Conservation (phyloP, 2,113 vertebrate species). For the Apteryx mantelli region DNA sequence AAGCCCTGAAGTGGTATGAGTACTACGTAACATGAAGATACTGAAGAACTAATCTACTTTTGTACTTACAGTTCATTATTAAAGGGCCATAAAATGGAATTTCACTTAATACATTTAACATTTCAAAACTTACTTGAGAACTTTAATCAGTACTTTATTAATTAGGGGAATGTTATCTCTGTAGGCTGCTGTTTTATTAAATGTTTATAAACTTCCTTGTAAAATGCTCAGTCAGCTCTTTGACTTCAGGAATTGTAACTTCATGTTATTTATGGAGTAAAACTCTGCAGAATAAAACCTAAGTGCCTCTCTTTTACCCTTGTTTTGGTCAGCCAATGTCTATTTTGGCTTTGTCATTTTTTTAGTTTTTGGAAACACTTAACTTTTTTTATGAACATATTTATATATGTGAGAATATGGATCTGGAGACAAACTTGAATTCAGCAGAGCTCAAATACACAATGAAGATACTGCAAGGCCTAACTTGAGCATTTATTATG, state of each 20-base stretch:
- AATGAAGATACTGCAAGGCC: background rate
- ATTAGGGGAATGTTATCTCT: background rate
- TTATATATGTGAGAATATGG: background rate
- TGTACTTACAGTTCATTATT: background rate
- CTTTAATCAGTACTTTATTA: background rate
- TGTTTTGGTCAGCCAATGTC: background rate
- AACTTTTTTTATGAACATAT: background rate
- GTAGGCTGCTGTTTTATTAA: background rate
- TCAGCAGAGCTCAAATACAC: background rate
- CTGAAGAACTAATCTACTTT: background rate
- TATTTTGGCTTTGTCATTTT: background rate
- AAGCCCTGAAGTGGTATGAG: background rate
- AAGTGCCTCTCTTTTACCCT: background rate
- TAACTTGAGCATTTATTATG: background rate
- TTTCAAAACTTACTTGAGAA: background rate
- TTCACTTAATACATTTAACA: background rate
- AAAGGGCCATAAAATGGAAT: background rate
- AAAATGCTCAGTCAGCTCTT: background rate
- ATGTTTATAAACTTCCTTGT: background rate
- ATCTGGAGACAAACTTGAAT: background rate
- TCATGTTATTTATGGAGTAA: background rate
- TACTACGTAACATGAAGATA: fast-evolving
- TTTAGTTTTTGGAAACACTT: background rate
- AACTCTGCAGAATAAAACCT: background rate
- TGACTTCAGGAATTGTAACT: background rate